Evolutionary conservation across 2,797 vertebrate species (phyloP).

Genomic region (Phalanger gymnotis): DNA sequence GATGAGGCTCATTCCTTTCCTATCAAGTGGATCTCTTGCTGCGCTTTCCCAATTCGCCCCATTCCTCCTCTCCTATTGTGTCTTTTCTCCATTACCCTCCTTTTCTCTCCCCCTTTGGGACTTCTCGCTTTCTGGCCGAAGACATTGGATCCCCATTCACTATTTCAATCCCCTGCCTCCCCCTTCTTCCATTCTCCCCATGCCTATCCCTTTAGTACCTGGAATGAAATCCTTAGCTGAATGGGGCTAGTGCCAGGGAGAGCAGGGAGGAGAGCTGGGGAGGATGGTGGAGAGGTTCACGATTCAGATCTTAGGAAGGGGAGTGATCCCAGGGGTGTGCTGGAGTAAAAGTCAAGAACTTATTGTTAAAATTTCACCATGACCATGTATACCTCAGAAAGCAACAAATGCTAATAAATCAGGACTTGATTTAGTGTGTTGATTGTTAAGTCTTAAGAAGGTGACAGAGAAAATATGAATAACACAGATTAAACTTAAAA

Average conservation of each 20-base stretch:
- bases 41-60: background rate
- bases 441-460: background rate
- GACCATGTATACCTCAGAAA: background rate
- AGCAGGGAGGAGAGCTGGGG: background rate
- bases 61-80: background rate
- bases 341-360: background rate
- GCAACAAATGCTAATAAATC: background rate
- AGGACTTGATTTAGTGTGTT: background rate
- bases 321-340: background rate
- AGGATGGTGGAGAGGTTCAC: background rate
- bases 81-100: background rate
- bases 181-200: background rate
- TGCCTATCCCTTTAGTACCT: background rate
- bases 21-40: background rate
- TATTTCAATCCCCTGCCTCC: background rate
- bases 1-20: background rate
- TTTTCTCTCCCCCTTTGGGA: slow-evolving; percentile 27
- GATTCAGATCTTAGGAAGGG: background rate
- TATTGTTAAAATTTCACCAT: too few relatives aligned
- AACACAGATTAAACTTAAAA: background rate
- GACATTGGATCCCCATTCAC: background rate
- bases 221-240: background rate
- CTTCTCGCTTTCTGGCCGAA: slow-evolving; percentile 1
- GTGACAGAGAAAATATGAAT: background rate
- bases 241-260: background rate